These are phyloP conservation scores for Brachyistius frenatus DNA, from an alignment of 2,113 vertebrate genomes.

Conservation along the genomic window DNA sequence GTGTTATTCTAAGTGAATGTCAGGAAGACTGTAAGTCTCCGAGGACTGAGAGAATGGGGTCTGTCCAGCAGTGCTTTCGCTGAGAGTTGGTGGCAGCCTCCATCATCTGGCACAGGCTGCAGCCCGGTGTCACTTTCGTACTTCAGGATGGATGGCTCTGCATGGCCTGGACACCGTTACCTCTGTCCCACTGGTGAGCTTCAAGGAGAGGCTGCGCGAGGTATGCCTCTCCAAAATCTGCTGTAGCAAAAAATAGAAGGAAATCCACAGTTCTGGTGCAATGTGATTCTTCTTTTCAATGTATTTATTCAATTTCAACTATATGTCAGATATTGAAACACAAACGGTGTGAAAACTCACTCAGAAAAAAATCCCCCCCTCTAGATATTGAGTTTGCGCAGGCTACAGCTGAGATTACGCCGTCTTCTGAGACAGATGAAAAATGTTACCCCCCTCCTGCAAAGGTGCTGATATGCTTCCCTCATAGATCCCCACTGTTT, in stretches of 20 bases:
- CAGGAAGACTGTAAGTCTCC: constrained; percentile 75
- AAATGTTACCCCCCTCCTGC: constrained; percentile 52
- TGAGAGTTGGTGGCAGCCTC: constrained; percentile 72
- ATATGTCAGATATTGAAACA: constrained; percentile 71
- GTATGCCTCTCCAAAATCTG: constrained; percentile 39
- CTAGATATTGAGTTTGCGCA: constrained; percentile 77
- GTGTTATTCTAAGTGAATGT: constrained; percentile 82
- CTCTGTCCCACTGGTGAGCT: constrained; percentile 71
- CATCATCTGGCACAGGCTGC: constrained; percentile 73
- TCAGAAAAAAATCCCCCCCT: constrained; percentile 53
- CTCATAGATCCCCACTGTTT: constrained; percentile 51
- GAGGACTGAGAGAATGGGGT: constrained; percentile 64
- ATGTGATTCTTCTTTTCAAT: constrained; percentile 69
- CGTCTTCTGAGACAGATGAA: constrained; percentile 62
- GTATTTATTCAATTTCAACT: constrained; percentile 73
- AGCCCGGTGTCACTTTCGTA: constrained; percentile 74
- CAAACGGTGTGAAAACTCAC: constrained; percentile 70
- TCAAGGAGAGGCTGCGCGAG: constrained; percentile 75
- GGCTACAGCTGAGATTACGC: constrained; percentile 64
- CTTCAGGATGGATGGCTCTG: constrained; percentile 81
- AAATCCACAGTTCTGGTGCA: constrained; percentile 39
- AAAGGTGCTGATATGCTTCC: constrained; percentile 54
- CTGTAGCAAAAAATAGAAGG: constrained; percentile 20
- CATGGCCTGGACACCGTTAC: constrained; percentile 67
- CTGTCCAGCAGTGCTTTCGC: constrained; percentile 63